Evolutionary conservation across 1,140 invertebrate genomes (phyloP).

Genomic region (Drosophila albomicans): DNA sequence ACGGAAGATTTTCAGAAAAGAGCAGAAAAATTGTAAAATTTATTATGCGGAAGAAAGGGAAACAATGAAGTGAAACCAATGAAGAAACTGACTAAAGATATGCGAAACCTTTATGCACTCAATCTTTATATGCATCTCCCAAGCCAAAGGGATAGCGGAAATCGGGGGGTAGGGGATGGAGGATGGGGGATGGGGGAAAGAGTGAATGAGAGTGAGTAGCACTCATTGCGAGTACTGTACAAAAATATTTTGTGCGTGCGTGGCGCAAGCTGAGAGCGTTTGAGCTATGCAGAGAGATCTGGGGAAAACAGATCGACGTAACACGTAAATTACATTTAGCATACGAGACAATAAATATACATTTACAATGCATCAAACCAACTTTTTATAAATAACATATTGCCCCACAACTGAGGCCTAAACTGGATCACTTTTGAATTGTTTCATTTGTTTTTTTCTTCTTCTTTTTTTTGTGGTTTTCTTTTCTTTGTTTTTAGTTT

Average conservation of each 20-base stretch:
- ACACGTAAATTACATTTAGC: slow-evolving; percentile 36
- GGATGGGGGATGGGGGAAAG: neutral
- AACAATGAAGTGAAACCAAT: slow-evolving; percentile 39
- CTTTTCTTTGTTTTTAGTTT: no score
- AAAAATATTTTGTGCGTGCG: slow-evolving; percentile 14
- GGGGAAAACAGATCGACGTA: neutral
- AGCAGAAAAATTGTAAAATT: neutral
- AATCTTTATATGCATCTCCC: neutral
- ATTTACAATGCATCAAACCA: slow-evolving; percentile 73
- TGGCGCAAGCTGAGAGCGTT: neutral
- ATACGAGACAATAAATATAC: slow-evolving; percentile 56
- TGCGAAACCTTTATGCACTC: slow-evolving; percentile 44
- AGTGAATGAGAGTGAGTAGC: neutral
- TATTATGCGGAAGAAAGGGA: neutral
- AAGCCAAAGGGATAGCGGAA: neutral
- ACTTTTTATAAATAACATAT: slow-evolving; percentile 67
- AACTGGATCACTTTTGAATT: slow-evolving; percentile 76
- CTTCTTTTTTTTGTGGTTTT: no score
- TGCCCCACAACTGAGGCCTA: slow-evolving; percentile 29
- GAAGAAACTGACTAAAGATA: slow-evolving; percentile 21
- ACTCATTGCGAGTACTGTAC: slow-evolving; percentile 23
- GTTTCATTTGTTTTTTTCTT: slow-evolving; percentile 11
- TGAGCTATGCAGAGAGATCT: neutral
- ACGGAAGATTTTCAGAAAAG: slow-evolving; percentile 3
- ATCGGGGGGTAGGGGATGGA: no score